Evolutionary conservation across 2,113 vertebrate species (phyloP), one percentile per base, ranked within the genome.

Genomic region (Boleophthalmus pectinirostris): DNA sequence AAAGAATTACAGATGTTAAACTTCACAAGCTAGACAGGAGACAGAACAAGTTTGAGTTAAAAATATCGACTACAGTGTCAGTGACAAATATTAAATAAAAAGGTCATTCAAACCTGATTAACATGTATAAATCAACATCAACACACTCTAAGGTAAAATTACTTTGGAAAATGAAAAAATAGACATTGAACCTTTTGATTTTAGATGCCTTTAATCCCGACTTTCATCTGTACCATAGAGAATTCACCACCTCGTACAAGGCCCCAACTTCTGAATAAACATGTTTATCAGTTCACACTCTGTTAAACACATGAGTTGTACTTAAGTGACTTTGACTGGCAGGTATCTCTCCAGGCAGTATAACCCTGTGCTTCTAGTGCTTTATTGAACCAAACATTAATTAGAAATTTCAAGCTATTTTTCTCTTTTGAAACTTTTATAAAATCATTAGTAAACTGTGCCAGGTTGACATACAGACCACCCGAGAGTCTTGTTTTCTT

Each of bases 331-430:
- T 61, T 33, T 61, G 58, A 61, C 15, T 61, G 58, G 25, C 58
- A 61, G 58, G 58, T 33, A 33, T 61, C 58, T 61, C 58, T 61
- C 58, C 58, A 29, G 58, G 58, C 58, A 61, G 58, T 18, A 8
- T 18, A 29, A 60, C 57, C 57, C 57, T 33, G 15, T 10, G 25
- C 58, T 61, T 33, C 58, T 16, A 33, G 58, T 25, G 7, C 14
- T 61, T 61, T 61, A 61, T 33, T 33, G 25, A 61, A 61, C 58
- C 25, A 16, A 61, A 61, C 58, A 61, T 61, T 61, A 61, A 61
- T 61, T 61, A 61, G 25, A 6, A 7, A 8, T 29, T 29, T 29
- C 25, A 60, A 57, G 56, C 57, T 60, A 15, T 60, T 60, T 54
- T 60, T 60, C 57, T 29, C 25, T 29, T 60, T 33, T 16, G 15